Percentiles rank a stretch among this genome's conserved stretches.
These are phyloP conservation scores for Branchellion lobata DNA, from an alignment of 2,888 invertebrate species.

Conservation along the genomic window DNA sequence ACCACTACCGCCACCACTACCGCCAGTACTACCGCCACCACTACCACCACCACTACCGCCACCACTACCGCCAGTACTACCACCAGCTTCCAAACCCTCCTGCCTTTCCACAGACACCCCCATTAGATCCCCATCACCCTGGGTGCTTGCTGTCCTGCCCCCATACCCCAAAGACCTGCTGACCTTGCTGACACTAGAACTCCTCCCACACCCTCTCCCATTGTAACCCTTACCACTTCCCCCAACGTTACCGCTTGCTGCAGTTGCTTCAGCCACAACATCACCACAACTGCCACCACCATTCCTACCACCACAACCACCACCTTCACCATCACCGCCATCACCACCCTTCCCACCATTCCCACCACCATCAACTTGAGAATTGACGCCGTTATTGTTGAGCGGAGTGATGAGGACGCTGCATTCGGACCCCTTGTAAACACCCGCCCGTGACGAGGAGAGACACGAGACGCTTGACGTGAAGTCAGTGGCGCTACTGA, in stretches of 20 bases:
- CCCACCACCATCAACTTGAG: background rate
- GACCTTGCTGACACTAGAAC: too few relatives aligned
- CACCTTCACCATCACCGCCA: background rate
- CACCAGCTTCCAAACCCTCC: background rate
- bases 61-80: background rate
- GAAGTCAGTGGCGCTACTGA: conserved; percentile 63
- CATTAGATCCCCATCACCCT: too few relatives aligned
- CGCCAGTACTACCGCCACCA: background rate
- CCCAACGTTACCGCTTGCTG: too few relatives aligned
- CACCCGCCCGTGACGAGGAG: conserved; percentile 48
- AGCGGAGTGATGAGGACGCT: conserved; percentile 61
- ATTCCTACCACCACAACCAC: background rate
- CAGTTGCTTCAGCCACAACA: background rate
- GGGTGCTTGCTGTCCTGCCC: too few relatives aligned
- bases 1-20: background rate
- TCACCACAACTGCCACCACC: background rate
- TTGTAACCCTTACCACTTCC: too few relatives aligned
- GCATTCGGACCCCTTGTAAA: conserved; percentile 63
- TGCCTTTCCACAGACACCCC: background rate
- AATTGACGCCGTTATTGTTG: background rate
- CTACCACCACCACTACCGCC: background rate
- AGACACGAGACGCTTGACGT: conserved; percentile 58
- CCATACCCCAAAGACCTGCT: too few relatives aligned
- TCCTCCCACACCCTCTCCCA: too few relatives aligned
- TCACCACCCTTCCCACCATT: conserved; percentile 1